Conservation (phyloP, 2,113 vertebrate species). For the Chascanopsetta lugubris region DNA sequence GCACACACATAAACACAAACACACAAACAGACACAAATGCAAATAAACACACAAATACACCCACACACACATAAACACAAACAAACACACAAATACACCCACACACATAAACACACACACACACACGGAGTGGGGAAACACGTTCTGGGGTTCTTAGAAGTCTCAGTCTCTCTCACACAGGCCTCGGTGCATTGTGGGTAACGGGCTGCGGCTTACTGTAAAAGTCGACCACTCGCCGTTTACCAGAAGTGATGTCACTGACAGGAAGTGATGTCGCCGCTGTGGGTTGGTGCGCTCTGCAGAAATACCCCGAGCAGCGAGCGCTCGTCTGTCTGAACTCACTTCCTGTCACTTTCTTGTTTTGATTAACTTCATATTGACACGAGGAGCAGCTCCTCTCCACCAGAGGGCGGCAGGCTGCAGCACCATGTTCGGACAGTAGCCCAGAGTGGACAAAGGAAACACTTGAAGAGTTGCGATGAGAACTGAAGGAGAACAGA, state of each 20-base stretch:
- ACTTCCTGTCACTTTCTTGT: neutral
- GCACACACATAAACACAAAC: too few relatives aligned
- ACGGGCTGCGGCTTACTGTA: constrained; percentile 63
- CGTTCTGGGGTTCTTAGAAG: constrained; percentile 65
- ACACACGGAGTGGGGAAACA: constrained; percentile 53
- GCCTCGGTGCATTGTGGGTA: constrained; percentile 55
- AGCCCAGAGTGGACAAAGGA: too few relatives aligned
- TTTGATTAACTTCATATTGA: too few relatives aligned
- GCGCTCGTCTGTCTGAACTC: neutral
- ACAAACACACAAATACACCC: neutral
- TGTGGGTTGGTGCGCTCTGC: neutral
- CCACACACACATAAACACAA: neutral
- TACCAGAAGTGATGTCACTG: constrained; percentile 69
- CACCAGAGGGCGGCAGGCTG: too few relatives aligned
- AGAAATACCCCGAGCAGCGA: too few relatives aligned
- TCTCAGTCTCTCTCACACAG: constrained; percentile 10
- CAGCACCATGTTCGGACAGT: too few relatives aligned
- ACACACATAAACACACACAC: constrained; percentile 20
- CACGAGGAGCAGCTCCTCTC: too few relatives aligned
- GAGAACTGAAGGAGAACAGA: too few relatives aligned
- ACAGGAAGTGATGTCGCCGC: constrained; percentile 51
- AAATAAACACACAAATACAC: neutral
- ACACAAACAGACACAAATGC: neutral
- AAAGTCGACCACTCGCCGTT: constrained; percentile 30
- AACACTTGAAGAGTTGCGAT: too few relatives aligned